Evolutionary conservation across 2,113 vertebrate genomes (phyloP).

Genomic region (Calcarius ornatus): DNA sequence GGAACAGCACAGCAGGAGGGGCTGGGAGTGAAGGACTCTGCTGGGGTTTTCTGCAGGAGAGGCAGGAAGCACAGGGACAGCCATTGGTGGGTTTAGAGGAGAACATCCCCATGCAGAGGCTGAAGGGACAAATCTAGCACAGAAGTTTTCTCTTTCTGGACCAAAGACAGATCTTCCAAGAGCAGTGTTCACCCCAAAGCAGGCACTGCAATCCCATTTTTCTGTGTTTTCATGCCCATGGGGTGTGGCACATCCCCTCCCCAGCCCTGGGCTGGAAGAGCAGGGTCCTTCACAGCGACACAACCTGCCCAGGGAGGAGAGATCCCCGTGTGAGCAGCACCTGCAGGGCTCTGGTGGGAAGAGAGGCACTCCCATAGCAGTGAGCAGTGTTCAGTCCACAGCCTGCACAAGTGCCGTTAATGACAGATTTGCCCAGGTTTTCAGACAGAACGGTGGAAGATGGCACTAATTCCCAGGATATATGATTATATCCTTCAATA

Average conservation of each 20-base stretch:
- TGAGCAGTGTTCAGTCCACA: not conserved
- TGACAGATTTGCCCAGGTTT: not conserved
- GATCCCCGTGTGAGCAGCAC: not conserved
- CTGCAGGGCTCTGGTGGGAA: not conserved
- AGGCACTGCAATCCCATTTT: not conserved
- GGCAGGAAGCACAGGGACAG: not conserved
- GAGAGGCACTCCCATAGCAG: not conserved
- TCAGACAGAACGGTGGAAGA: not conserved
- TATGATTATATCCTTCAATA: not conserved
- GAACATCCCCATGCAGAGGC: fast-evolving
- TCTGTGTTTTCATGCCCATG: fast-evolving
- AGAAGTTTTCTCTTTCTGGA: not conserved
- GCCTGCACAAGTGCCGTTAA: not conserved
- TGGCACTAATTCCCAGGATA: not conserved
- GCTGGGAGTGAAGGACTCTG: not conserved
- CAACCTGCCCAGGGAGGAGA: not conserved
- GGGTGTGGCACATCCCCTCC: not conserved
- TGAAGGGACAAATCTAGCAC: not conserved
- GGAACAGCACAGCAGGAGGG: fast-evolving
- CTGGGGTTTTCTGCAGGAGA: not conserved
- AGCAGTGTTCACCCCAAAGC: not conserved
- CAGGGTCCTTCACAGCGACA: not conserved
- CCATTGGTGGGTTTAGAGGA: fast-evolving
- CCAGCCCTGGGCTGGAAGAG: fast-evolving
- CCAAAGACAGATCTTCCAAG: not conserved